Evolutionary conservation across 2,888 invertebrate genomes (phyloP).

Genomic region (Leucophora obtusa): DNA sequence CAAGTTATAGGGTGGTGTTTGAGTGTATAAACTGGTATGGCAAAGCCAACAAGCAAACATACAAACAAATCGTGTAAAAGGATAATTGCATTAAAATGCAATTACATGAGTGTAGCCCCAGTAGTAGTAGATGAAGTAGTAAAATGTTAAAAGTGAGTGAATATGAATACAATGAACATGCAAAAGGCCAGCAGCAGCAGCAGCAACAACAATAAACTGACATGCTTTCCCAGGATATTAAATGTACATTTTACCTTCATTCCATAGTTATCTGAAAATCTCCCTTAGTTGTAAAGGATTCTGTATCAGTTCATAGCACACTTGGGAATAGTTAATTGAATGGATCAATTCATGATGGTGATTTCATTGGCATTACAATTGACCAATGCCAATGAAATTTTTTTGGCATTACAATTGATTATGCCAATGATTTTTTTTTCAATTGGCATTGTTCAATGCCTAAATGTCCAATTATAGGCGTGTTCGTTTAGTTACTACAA

Average conservation of each 20-base stretch:
- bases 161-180: constrained; percentile 38
- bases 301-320: no score
- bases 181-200: constrained; percentile 29
- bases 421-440: no score
- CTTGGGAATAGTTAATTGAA: no score
- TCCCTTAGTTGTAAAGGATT: constrained; percentile 12
- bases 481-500: no score
- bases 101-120: constrained; percentile 69
- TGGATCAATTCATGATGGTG: no score
- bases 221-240: constrained; percentile 65
- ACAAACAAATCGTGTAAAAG: constrained; percentile 63
- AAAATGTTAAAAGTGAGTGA: constrained; percentile 42
- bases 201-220: background rate
- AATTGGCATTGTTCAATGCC: no score
- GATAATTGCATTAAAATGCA: constrained; percentile 79
- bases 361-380: no score
- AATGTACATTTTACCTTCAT: constrained; percentile 31
- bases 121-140: background rate
- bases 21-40: background rate
- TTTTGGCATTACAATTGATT: no score
- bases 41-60: constrained; percentile 30
- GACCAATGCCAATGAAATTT: no score
- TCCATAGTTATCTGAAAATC: constrained; percentile 15
- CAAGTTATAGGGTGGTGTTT: constrained; percentile 42
- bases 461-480: no score